Evolutionary conservation across 2,797 vertebrate genomes (phyloP).

Genomic region (Mionectes olivaceus): DNA sequence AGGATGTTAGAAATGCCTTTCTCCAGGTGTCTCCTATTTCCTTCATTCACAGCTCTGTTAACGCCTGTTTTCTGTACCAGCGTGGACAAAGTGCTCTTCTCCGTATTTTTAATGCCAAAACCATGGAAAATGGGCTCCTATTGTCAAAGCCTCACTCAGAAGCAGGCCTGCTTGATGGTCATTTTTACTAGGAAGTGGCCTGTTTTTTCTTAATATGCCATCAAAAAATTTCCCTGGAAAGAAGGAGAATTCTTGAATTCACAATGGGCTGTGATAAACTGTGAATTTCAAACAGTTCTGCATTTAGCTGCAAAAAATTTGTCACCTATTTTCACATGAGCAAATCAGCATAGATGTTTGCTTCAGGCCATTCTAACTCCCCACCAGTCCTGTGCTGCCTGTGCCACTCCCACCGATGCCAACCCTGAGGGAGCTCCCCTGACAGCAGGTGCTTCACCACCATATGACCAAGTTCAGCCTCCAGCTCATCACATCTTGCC

Average conservation of each 20-base stretch:
- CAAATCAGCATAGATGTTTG: not conserved
- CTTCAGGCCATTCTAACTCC: not conserved
- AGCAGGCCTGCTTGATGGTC: not conserved
- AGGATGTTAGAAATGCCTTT: not conserved
- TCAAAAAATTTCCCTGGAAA: conserved; percentile 27
- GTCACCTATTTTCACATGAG: not conserved
- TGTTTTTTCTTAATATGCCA: not conserved
- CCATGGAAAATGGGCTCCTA: not conserved
- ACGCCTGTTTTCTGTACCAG: not conserved
- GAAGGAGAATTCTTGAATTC: conserved; percentile 7
- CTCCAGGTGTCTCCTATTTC: not conserved
- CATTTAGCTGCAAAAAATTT: not conserved
- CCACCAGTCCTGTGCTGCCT: accelerated
- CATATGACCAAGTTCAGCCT: not conserved
- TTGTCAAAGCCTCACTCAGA: not conserved
- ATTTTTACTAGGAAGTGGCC: not conserved
- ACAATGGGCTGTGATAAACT: not conserved
- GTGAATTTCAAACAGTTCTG: conserved; percentile 32
- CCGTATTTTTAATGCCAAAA: not conserved
- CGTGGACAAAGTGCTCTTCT: not conserved
- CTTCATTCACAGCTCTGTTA: not conserved
- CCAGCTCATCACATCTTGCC: not conserved
- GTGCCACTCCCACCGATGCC: accelerated
- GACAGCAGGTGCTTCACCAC: not conserved
- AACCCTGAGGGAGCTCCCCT: not conserved